Evolutionary conservation across 2,888 invertebrate genomes (phyloP), one percentile per base, ranked within the genome.

Genomic region (Monoplex corrugatus): DNA sequence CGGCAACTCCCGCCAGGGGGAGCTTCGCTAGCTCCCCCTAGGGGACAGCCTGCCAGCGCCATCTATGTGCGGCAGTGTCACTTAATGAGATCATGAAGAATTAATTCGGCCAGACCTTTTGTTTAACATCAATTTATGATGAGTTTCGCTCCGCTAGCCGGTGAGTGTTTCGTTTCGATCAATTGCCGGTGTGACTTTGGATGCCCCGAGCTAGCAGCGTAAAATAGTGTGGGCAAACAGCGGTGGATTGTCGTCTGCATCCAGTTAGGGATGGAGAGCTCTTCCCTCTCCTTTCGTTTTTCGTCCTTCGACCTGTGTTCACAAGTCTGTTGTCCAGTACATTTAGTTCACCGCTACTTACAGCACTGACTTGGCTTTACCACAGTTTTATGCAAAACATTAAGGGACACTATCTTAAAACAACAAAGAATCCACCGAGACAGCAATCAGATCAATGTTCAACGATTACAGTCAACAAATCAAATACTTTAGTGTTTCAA

Each of bases 111-210:
- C 80, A 82, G 87, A 87, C 87, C 87, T 87, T 87, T 87, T 87
- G 87, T 87, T 87, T 87, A 87, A 87, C 87, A 87, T 87, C 78
- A 87, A 87, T 87, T 87, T 87, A 87, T 87, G 87, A 87, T 87
- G 87, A 87, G 87, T 80, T 80, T 87, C 78, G 86, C 86, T 44
- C 72, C 23, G 50, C 87, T 78, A 23, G 84, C 78, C 87, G 78
- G 78, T 87, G 75, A 87, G 72, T 78, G 57, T 80, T 86, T 86
- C 86, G 86, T 68, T 68, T 40, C 80, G 80, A 87, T 87, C 87
- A 87, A 87, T 87, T 87, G 87, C 80, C 87, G 78, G 80, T 57
- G 87, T 80, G 87, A 87, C 87, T 87, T 80, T 87, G 78, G 72
- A 57, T 50, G 78, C 80, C 87, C 57, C 45, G 40, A 80, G 87